These are phyloP conservation scores for Cosmorhoe ocellata DNA, from an alignment of 2,888 invertebrate species.

Conservation along the genomic window DNA sequence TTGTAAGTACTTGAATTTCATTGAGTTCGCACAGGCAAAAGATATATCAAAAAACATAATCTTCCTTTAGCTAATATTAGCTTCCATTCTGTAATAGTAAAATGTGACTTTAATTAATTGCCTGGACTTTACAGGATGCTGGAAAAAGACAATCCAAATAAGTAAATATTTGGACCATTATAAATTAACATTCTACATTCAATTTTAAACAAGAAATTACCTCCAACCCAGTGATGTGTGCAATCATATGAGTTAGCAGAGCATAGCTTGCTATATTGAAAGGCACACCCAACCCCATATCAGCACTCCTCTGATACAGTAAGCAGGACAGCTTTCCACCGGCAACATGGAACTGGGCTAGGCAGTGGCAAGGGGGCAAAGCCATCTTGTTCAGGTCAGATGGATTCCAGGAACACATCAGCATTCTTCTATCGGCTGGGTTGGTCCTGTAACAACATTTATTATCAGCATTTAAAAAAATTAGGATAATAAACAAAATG, in stretches of 20 bases:
- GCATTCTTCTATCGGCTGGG: slow-evolving; percentile 93
- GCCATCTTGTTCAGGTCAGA: slow-evolving; percentile 94
- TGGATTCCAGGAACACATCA: slow-evolving; percentile 98
- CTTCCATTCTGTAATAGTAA: no score
- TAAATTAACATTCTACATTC: no score
- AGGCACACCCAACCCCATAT: slow-evolving; percentile 99
- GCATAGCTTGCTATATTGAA: slow-evolving; percentile 99
- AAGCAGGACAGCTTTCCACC: slow-evolving; percentile 93
- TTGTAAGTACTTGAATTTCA: no score
- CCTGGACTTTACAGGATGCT: no score
- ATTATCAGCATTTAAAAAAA: no score
- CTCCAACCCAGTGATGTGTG: slow-evolving; percentile 95
- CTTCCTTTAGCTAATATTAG: no score
- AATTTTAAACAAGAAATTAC: slow-evolving; percentile 58
- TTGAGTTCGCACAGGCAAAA: no score
- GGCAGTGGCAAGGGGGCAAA: slow-evolving; percentile 97
- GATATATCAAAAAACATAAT: no score
- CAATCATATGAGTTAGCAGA: slow-evolving; percentile 96
- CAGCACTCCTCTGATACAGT: slow-evolving; percentile 97
- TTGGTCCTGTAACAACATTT: slow-evolving; percentile 75
- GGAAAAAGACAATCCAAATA: no score
- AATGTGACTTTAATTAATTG: no score
- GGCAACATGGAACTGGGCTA: slow-evolving; percentile 96
- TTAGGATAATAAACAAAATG: no score
- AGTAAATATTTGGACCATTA: no score